These are phyloP conservation scores for Shinisaurus crocodilurus DNA, from an alignment of 2,113 vertebrate species.

Conservation along the genomic window DNA sequence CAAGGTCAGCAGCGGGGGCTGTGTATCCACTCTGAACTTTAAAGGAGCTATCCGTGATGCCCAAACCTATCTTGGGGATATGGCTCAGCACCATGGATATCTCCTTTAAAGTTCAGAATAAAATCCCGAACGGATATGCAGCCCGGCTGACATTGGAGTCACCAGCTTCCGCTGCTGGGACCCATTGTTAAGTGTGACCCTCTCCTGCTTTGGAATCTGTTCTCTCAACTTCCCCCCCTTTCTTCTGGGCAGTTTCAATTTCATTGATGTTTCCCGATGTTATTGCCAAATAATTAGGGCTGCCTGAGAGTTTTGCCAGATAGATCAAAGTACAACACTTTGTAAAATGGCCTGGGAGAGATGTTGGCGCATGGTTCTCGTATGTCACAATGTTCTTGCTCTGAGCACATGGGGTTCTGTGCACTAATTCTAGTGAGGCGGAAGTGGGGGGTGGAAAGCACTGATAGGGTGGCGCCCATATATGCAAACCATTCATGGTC, in stretches of 20 bases:
- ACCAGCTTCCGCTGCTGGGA: no score
- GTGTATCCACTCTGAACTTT: no score
- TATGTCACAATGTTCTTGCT: background rate
- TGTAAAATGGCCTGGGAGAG: background rate
- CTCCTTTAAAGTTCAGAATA: no score
- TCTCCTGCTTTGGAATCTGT: background rate
- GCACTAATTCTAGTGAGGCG: background rate
- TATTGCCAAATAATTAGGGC: background rate
- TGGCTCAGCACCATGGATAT: no score
- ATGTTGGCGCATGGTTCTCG: background rate
- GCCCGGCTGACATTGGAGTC: no score
- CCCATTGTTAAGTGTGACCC: no score
- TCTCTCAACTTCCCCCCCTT: background rate
- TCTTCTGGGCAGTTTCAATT: background rate
- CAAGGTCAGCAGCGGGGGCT: no score
- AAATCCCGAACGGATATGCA: no score
- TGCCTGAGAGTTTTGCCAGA: background rate
- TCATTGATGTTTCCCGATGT: background rate
- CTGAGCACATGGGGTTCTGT: background rate
- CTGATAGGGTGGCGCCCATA: background rate
- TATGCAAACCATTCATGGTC: background rate
- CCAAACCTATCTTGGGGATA: no score
- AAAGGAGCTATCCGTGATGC: no score
- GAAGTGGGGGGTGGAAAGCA: background rate
- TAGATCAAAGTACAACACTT: background rate